Evolutionary conservation across 2,797 vertebrate species (phyloP).

Genomic region (Heteromormyrus szaboi): DNA sequence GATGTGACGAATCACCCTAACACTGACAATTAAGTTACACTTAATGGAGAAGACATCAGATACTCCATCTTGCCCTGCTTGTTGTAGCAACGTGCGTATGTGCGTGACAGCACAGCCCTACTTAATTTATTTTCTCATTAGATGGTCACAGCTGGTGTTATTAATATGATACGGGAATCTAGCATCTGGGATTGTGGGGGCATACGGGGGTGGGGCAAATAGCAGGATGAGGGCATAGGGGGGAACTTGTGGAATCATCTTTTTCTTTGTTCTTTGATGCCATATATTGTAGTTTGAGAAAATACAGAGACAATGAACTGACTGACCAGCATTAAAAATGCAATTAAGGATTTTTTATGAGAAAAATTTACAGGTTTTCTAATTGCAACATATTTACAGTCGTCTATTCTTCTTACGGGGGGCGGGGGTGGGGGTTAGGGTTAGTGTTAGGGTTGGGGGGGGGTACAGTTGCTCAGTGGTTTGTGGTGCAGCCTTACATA

Average conservation of each 20-base stretch:
- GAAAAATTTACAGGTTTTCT: neutral
- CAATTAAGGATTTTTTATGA: neutral
- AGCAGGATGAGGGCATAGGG: neutral
- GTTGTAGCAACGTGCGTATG: neutral
- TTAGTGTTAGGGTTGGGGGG: neutral
- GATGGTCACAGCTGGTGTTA: neutral
- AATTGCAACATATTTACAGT: neutral
- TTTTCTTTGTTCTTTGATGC: neutral
- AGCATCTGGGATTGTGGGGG: neutral
- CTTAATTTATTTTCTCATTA: neutral
- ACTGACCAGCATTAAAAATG: neutral
- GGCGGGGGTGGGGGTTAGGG: neutral
- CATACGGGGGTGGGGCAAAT: neutral
- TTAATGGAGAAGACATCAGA: neutral
- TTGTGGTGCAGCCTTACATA: neutral
- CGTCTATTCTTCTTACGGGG: neutral
- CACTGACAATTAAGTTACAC: neutral
- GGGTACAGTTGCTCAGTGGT: neutral
- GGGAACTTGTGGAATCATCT: neutral
- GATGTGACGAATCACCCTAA: conserved; percentile 25
- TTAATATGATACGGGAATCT: neutral
- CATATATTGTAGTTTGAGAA: neutral
- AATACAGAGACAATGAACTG: neutral
- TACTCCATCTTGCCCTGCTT: neutral
- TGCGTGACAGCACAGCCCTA: neutral